Percentiles rank a stretch among this genome's conserved stretches.
These are phyloP conservation scores for Notarius quadriscutis DNA, from an alignment of 2,113 vertebrate species.

Conservation along the genomic window DNA sequence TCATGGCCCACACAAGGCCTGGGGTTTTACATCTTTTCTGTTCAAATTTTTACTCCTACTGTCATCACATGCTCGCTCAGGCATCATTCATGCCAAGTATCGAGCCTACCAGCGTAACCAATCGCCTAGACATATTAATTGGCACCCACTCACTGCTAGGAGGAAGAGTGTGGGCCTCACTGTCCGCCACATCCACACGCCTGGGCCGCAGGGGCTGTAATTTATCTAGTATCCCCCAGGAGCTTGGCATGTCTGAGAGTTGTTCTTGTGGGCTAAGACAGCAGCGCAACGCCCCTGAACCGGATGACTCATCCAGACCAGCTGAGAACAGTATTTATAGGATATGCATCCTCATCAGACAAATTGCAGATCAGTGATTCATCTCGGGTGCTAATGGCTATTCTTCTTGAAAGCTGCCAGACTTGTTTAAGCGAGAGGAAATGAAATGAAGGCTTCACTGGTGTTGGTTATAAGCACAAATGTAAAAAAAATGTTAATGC, in stretches of 20 bases:
- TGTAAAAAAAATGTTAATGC: slow-evolving; percentile 33
- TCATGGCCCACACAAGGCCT: not conserved
- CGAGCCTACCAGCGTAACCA: slow-evolving; percentile 25
- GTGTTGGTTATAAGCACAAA: not conserved
- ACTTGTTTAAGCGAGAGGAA: slow-evolving; percentile 29
- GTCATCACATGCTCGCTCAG: not conserved
- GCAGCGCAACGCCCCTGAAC: slow-evolving; percentile 15
- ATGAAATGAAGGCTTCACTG: slow-evolving; percentile 16
- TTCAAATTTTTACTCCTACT: slow-evolving; percentile 6
- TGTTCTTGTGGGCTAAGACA: slow-evolving; percentile 21
- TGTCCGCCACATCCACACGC: slow-evolving; percentile 51
- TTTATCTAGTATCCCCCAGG: slow-evolving; percentile 42
- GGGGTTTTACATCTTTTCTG: not conserved
- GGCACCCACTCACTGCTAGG: slow-evolving; percentile 42
- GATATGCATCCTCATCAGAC: slow-evolving; percentile 54
- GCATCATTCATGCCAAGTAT: slow-evolving; percentile 33
- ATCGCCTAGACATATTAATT: slow-evolving; percentile 52
- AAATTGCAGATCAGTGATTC: slow-evolving; percentile 60
- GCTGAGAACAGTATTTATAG: slow-evolving; percentile 63
- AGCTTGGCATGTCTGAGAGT: not conserved
- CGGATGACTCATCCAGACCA: slow-evolving; percentile 51
- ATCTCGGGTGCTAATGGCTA: slow-evolving; percentile 54
- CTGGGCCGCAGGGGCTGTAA: slow-evolving; percentile 55
- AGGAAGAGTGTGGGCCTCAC: slow-evolving; percentile 57
- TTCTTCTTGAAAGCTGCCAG: slow-evolving; percentile 34